These are phyloP conservation scores for Lepidothrix coronata DNA, from an alignment of 2,113 vertebrate genomes.

Conservation along the genomic window DNA sequence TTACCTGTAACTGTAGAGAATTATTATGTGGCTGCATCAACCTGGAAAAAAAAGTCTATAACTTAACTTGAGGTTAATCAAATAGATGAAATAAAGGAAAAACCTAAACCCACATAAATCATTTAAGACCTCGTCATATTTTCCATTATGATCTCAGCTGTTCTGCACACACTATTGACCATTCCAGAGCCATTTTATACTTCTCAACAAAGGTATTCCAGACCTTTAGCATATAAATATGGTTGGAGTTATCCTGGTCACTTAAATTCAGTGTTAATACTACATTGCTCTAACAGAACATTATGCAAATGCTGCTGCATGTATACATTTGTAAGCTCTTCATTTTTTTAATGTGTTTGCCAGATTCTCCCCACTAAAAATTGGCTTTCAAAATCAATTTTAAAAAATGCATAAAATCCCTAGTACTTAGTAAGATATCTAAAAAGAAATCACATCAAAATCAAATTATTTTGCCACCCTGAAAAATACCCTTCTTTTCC, in stretches of 20 bases:
- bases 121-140: background rate
- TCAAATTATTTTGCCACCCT: background rate
- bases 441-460: background rate
- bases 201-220: background rate
- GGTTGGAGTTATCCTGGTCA: background rate
- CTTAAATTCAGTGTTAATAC: background rate
- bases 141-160: background rate
- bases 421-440: background rate
- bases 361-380: background rate
- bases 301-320: background rate
- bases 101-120: background rate
- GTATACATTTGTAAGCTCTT: background rate
- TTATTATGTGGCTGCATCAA: background rate
- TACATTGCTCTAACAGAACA: background rate
- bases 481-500: background rate
- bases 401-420: background rate
- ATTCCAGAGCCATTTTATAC: background rate
- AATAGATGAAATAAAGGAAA: background rate
- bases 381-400: background rate
- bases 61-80: background rate
- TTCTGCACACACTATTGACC: background rate
- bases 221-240: background rate
- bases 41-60: background rate
- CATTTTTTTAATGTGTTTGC: background rate
- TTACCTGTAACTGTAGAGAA: background rate